Evolutionary conservation across 2,113 vertebrate species (phyloP).

Genomic region (Tringa solitaria): DNA sequence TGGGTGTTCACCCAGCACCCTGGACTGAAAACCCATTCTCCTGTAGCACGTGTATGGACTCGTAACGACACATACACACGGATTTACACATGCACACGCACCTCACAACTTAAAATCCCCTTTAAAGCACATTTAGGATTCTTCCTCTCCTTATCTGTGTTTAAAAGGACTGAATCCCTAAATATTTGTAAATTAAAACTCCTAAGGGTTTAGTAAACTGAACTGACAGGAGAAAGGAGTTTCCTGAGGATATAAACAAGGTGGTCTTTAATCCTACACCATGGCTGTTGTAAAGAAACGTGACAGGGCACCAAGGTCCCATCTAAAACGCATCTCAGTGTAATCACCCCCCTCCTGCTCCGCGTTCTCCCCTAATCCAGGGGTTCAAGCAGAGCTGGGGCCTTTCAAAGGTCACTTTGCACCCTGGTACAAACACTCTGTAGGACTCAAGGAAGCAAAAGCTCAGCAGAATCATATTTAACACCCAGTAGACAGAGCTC

Average conservation of each 20-base stretch:
- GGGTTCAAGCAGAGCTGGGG: not conserved
- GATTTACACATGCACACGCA: not conserved
- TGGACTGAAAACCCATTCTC: not conserved
- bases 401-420: not conserved
- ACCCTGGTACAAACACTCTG: not conserved
- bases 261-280: not conserved
- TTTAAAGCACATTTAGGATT: not conserved
- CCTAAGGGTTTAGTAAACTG: not conserved
- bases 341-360: not conserved
- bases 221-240: not conserved
- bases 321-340: not conserved
- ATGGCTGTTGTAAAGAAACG: not conserved
- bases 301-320: not conserved
- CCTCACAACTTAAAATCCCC: not conserved
- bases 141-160: not conserved
- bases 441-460: not conserved
- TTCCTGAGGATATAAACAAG: not conserved
- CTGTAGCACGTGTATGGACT: accelerated
- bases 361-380: not conserved
- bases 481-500: not conserved
- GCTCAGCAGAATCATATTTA: not conserved
- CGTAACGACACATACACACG: accelerated
- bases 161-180: not conserved
- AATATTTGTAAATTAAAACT: not conserved
- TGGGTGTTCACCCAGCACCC: not conserved